Evolutionary conservation across 1,140 invertebrate genomes (phyloP), one percentile per base, ranked within the genome.

Genomic region (Drosophila mojavensis): DNA sequence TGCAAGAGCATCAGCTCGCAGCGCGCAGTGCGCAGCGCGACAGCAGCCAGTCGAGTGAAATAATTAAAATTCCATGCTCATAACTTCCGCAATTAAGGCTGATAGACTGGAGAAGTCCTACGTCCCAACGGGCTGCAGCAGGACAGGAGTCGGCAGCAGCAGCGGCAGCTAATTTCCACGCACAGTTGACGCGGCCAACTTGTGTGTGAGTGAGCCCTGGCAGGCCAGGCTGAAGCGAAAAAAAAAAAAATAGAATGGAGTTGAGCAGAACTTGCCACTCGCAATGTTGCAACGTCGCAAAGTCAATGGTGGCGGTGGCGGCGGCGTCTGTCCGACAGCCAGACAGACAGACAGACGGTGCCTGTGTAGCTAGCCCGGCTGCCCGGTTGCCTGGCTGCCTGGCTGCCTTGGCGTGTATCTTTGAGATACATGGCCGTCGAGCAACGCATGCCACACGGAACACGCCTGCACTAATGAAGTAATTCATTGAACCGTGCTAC

Each of bases 401-500:
- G 60, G 36, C 59, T 54, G 75, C 15, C 15, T 50, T 69, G 61
- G 62, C 43, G 64, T 75, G 80, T 77, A 79, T 83, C 81, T 83
- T 62, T 79, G 53, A 76, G 71, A 77, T 79, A 80, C 77, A 85
- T 47, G 63, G 54, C 53, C 39, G 76, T 53, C 64, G 68, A 50
- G 28, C 59, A 78, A 78, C 75, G 78, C 84, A 88, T 89, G 83
- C 79, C 84, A 71, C 84, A 80, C 68, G 67, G 72, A 67, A 79
- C 76, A 86, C 82, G 83, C 83, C 82, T 86, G 82, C 62, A 84
- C 86, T 90, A 90, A 90, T 90, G 88, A 90, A 90, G 88, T 86
- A 90, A 90, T 90, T 90, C 88, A 90, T 90, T 90, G 88, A 91
- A 90, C 88, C 88, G 86, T 90, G 85, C 81, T 72, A 90, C 81